A percentile compares a stretch with the other conserved stretches of the same genome.
Evolutionary conservation across 2,113 vertebrate genomes (phyloP).

Genomic region (Oncorhynchus mykiss): DNA sequence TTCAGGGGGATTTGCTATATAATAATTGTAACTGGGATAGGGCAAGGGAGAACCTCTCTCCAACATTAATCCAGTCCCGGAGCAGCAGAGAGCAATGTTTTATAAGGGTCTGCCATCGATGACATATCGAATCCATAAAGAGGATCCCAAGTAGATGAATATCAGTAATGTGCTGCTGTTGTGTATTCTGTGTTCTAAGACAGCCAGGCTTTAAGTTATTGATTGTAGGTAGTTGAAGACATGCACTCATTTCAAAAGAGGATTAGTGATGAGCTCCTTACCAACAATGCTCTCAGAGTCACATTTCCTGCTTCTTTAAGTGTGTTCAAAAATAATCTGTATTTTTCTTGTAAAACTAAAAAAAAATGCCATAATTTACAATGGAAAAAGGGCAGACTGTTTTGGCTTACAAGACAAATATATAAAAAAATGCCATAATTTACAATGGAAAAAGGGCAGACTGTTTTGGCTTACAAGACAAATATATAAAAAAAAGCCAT

Average conservation of each 20-base stretch:
- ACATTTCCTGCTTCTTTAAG: neutral
- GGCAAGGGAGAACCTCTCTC: constrained; percentile 5
- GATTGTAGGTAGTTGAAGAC: constrained; percentile 39
- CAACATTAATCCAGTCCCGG: constrained; percentile 22
- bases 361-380: neutral
- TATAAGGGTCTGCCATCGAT: constrained; percentile 35
- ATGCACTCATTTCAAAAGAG: constrained; percentile 15
- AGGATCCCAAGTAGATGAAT: constrained; percentile 25
- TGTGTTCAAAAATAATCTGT: neutral
- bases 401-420: neutral
- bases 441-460: neutral
- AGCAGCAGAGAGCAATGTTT: constrained; percentile 38
- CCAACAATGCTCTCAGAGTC: neutral
- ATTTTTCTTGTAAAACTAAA: too few relatives aligned
- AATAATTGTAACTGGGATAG: constrained; percentile 39
- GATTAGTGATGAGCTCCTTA: constrained; percentile 20
- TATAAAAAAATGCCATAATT: neutral
- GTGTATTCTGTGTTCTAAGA: constrained; percentile 18
- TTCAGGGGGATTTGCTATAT: constrained; percentile 38
- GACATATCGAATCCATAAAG: constrained; percentile 34
- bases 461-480: neutral
- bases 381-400: neutral
- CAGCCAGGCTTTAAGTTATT: constrained; percentile 31
- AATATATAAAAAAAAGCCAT: neutral
- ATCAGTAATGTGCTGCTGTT: constrained; percentile 31